Conservation (phyloP, 2,113 vertebrate genomes). For the Shinisaurus crocodilurus region DNA sequence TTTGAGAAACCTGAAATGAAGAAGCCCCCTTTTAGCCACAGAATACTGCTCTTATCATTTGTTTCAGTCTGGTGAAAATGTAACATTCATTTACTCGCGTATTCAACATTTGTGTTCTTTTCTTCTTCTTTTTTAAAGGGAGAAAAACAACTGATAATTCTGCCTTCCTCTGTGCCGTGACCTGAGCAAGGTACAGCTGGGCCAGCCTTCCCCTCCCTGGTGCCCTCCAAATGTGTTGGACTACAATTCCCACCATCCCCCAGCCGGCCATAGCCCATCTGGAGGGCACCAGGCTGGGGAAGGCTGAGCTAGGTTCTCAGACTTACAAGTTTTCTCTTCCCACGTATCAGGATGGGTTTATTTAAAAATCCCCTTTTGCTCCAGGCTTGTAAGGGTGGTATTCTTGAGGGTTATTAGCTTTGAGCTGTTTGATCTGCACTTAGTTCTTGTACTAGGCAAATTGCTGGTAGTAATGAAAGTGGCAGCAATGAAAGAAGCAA, state of each 20-base stretch:
- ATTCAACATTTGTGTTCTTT: background rate
- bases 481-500: background rate
- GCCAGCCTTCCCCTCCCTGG: background rate
- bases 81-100: slow-evolving; percentile 16
- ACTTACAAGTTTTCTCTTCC: background rate
- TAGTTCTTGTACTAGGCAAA: background rate
- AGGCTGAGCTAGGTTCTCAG: background rate
- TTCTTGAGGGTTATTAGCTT: slow-evolving; percentile 20
- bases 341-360: background rate
- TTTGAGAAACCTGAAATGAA: slow-evolving; percentile 47
- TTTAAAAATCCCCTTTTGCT: slow-evolving; percentile 6
- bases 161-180: background rate
- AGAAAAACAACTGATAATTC: background rate
- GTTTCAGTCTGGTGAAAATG: slow-evolving; percentile 35
- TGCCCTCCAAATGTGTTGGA: too few species aligned
- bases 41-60: slow-evolving; percentile 27
- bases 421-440: background rate
- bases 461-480: background rate
- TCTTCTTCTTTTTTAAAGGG: background rate
- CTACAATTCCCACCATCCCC: too few species aligned
- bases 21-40: slow-evolving; percentile 28
- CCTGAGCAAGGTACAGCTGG: rapidly evolving
- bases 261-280: too few species aligned
- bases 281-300: too few species aligned
- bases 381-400: slow-evolving; percentile 51